Base-by-base conservation (phyloP, 2,888 invertebrate genomes). In the Calliopum simillimum region DNA sequence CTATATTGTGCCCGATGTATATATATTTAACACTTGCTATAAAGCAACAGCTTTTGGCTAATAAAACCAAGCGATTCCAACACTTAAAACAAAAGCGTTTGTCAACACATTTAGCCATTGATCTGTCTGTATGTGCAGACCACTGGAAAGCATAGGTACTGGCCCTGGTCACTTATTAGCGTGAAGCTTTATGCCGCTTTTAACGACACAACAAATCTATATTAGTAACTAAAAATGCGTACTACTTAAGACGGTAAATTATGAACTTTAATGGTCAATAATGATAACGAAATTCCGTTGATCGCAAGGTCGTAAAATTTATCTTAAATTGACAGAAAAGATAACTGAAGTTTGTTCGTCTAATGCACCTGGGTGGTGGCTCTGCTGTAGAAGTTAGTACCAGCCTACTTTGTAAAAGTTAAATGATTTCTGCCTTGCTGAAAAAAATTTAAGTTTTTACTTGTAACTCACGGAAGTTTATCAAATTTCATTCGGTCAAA, bases 271-370 rank as follows among this genome's bases (percentile, higher is more conserved):
- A 23, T 53, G 53, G 19, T 23, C 5, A 13, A 53, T 53, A 53
- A 53, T 53, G 53, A 53, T 53, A 23, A 53, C 19, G 12, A 53
- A 13, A 53, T 4, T 53, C 53, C 21, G 53, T 51, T 51, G 51
- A 23, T 53, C 14, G 53, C 13, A 23, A 19, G 23, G 19, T 13
- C 23, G 19, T 53, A 53, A 53, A 51, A 53, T 33, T 5, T 6
- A 8, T 33, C 33, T 33, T 33, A 8, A 33, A 33, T 8, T 33
- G 33, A 8, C 8, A 33, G 3, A 33, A 5, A 33, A 3, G 33
- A 33, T 8, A 33, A 33, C 33, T 33, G 5, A 8, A 33, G 33
- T 33, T 33, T 33, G 8, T 8, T 8, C 33, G n/a, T 33, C 33
- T 33, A 33, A 33, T 33, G 33, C 33, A 8, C 0, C 33, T 33